These are phyloP conservation scores for Tadarida brasiliensis DNA, from an alignment of 2,797 vertebrate genomes.

Conservation along the genomic window DNA sequence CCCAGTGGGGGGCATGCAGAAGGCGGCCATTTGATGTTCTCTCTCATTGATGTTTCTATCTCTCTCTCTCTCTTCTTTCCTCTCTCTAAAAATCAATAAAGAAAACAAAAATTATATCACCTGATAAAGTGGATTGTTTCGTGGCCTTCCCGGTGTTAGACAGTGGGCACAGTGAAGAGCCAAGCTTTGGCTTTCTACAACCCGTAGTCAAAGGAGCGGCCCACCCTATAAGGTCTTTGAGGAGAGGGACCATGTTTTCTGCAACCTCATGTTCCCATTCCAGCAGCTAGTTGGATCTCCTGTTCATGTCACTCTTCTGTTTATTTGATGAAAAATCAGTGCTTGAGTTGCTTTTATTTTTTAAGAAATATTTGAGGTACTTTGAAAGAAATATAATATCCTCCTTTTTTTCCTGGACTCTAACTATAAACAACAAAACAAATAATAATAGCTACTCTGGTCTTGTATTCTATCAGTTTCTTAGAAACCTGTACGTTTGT, in stretches of 20 bases:
- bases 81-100: no score
- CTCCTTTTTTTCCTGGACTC: background rate
- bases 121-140: constrained; percentile 52
- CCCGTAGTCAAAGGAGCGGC: background rate
- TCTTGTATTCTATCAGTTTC: constrained; percentile 30
- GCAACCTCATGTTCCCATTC: background rate
- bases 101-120: background rate
- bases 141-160: background rate
- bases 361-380: constrained; percentile 37
- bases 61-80: no score
- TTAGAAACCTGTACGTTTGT: constrained; percentile 48
- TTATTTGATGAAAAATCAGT: background rate
- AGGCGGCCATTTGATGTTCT: no score
- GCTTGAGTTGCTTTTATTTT: background rate
- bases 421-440: constrained; percentile 44
- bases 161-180: background rate
- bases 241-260: background rate
- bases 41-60: no score
- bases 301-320: constrained; percentile 25
- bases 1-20: no score
- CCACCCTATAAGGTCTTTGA: background rate
- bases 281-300: background rate
- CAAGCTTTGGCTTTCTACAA: constrained; percentile 50
- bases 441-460: background rate
- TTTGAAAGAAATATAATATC: constrained; percentile 69